phyloP scores from a whole-genome alignment of 2,113 vertebrate genomes.

The Poeciliopsis prolifica region DNA sequence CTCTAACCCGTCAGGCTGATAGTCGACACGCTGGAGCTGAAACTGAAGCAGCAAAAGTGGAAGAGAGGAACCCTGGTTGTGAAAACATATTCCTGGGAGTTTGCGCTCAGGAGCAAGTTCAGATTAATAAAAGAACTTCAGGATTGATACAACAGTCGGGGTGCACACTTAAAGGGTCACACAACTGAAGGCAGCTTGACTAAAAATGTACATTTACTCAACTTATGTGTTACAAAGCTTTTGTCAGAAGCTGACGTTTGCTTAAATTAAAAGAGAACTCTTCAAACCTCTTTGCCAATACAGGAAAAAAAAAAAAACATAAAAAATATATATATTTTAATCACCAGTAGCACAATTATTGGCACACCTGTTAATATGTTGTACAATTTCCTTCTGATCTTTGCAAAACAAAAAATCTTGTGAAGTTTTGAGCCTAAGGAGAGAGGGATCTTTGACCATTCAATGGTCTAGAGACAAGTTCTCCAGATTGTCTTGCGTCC shows the following conservation, averaged over 20 bases:
- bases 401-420: background rate
- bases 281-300: background rate
- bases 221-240: background rate
- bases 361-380: background rate
- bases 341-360: background rate
- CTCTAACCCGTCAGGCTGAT: constrained; percentile 15
- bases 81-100: constrained; percentile 28
- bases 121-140: background rate
- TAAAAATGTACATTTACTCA: background rate
- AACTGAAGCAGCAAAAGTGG: background rate
- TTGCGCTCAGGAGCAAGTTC: constrained; percentile 11
- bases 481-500: background rate
- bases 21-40: constrained; percentile 32
- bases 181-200: background rate
- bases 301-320: background rate
- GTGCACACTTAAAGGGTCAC: constrained; percentile 12
- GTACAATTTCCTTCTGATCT: background rate
- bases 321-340: background rate
- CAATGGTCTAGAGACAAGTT: background rate
- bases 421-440: background rate
- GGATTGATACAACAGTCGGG: background rate
- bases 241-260: background rate
- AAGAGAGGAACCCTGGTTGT: constrained; percentile 33
- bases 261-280: background rate
- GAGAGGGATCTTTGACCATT: background rate